These are phyloP conservation scores for Acromyrmex charruanus DNA, from an alignment of 1,140 invertebrate species.

Conservation along the genomic window DNA sequence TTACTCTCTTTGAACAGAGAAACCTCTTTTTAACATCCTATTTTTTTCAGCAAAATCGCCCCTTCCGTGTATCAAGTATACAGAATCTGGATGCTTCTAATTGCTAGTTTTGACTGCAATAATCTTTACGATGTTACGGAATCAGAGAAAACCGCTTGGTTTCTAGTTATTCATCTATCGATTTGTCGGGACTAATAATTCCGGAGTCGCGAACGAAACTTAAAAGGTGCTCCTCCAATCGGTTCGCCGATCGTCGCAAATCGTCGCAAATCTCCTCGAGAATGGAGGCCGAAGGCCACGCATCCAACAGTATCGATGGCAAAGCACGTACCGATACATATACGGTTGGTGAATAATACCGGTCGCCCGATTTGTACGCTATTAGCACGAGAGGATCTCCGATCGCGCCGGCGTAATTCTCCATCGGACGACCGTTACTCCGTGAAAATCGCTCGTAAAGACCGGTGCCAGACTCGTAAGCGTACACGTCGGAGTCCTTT, in stretches of 20 bases:
- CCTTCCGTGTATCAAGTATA: background rate
- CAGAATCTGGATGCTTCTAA: background rate
- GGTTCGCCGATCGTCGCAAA: constrained; percentile 9
- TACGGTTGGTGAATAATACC: constrained; percentile 79
- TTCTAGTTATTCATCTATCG: background rate
- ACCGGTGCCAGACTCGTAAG: constrained; percentile 70
- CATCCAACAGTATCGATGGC: constrained; percentile 19
- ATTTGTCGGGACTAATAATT: constrained; percentile 55
- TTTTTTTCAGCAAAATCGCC: no score
- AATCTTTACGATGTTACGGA: background rate
- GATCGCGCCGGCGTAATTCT: constrained; percentile 82
- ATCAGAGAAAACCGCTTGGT: background rate
- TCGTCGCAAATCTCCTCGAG: constrained; percentile 66
- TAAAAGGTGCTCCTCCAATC: constrained; percentile 55
- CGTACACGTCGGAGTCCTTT: constrained; percentile 69
- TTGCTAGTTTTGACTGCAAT: background rate
- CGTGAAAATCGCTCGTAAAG: constrained; percentile 82
- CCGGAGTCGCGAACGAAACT: constrained; percentile 27
- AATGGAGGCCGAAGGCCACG: constrained; percentile 28
- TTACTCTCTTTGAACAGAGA: no score
- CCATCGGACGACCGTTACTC: constrained; percentile 80
- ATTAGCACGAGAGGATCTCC: constrained; percentile 82
- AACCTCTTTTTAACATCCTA: no score
- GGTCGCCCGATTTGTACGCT: constrained; percentile 82
- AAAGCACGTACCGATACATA: constrained; percentile 67